A percentile compares a stretch with the other conserved stretches of the same genome.
phyloP scores from a whole-genome alignment of 1,140 invertebrate species.

The Trichomalopsis sarcophagae region DNA sequence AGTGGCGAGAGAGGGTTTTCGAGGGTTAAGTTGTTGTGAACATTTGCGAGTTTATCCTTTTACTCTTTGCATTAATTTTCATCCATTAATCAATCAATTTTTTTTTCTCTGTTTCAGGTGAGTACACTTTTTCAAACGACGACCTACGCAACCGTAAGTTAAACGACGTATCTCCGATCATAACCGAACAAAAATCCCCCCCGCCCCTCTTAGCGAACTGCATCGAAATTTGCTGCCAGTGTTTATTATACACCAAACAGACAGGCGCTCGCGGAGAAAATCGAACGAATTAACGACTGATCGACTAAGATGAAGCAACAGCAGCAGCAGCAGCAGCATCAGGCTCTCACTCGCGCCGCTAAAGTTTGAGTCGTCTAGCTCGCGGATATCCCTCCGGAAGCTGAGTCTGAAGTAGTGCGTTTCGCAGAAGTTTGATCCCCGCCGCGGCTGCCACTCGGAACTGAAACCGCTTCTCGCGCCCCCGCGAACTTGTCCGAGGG shows the following conservation, averaged over 20 bases:
- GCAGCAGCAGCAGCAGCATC: not conserved
- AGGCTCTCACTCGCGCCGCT: too few relatives aligned
- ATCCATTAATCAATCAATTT: too few relatives aligned
- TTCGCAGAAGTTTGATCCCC: slow-evolving; percentile 27
- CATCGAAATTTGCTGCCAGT: not conserved
- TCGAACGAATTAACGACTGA: slow-evolving; percentile 1
- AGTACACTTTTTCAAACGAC: not conserved
- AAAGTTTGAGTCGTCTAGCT: slow-evolving; percentile 1
- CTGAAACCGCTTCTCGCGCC: slow-evolving; percentile 14
- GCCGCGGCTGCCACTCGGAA: not conserved
- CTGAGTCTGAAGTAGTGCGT: slow-evolving; percentile 22
- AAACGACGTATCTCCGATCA: not conserved
- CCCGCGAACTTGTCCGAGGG: slow-evolving; percentile 19
- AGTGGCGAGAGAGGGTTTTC: too few relatives aligned
- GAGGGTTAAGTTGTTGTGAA: too few relatives aligned
- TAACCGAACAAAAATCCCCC: too few relatives aligned
- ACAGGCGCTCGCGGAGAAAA: not conserved
- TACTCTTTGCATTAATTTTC: too few relatives aligned
- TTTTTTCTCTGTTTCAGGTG: slow-evolving; percentile 38
- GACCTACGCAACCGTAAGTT: not conserved
- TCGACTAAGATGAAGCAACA: not conserved
- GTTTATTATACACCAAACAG: not conserved
- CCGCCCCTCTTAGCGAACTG: not conserved
- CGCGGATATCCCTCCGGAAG: not conserved
- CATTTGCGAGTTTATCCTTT: too few relatives aligned